These are phyloP conservation scores for Willisornis vidua DNA, from an alignment of 2,113 vertebrate species.

Conservation along the genomic window DNA sequence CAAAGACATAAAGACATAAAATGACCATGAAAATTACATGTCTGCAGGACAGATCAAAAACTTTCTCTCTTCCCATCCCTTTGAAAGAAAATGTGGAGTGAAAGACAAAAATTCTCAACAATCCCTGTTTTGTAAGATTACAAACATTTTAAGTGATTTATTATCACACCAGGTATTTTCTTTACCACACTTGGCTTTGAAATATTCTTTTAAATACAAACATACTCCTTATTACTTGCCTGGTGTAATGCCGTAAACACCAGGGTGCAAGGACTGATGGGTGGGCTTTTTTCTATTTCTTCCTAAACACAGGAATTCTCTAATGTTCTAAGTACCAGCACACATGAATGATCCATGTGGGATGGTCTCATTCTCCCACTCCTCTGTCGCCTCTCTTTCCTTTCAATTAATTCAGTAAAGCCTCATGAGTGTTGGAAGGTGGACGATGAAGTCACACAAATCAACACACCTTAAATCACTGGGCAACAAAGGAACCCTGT, in stretches of 20 bases:
- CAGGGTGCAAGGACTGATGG: not conserved
- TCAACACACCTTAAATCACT: constrained; percentile 41
- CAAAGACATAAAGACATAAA: not conserved
- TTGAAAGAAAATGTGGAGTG: not conserved
- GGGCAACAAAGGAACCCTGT: constrained; percentile 34
- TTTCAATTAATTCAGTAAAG: constrained; percentile 27
- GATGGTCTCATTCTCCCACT: not conserved
- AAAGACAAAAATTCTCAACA: constrained; percentile 3
- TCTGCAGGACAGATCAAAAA: constrained; percentile 8
- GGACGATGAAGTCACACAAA: constrained; percentile 36
- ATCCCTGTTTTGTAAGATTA: not conserved
- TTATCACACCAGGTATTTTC: constrained; percentile 41
- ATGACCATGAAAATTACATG: not conserved
- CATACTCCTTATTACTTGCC: not conserved
- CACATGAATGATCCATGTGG: not conserved
- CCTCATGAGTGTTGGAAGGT: not conserved
- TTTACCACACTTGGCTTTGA: constrained; percentile 49
- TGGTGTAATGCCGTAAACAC: not conserved
- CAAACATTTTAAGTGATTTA: constrained; percentile 42
- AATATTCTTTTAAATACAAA: constrained; percentile 30
- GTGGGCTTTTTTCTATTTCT: constrained; percentile 33
- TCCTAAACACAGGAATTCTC: not conserved
- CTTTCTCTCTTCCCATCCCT: not conserved
- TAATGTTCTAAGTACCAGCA: not conserved
- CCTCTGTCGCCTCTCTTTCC: not conserved